Evolutionary conservation across 2,888 invertebrate genomes (phyloP), one percentile per base, ranked within the genome.

Genomic region (Amiota mariae): DNA sequence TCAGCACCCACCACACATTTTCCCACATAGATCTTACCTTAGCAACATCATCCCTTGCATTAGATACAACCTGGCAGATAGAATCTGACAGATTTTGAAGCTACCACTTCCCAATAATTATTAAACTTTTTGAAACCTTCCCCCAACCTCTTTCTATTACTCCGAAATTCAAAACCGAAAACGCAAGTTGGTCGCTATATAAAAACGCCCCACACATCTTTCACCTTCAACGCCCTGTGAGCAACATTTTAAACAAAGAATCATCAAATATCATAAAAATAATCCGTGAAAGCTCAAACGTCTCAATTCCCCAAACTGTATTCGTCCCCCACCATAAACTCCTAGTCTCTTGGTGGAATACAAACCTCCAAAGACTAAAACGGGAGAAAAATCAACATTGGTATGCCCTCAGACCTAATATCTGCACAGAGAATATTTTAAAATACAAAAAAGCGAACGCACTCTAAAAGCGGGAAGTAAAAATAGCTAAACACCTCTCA

Each of bases 271-370:
- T 72, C 36, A 63, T 72, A 15, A 72, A 72, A 10, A 54, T 72
- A 8, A 63, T 72, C 9, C 54, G 61, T 3, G 15, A 49, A 51
- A 51, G 20, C 15, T 48, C 63, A 13, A 48, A 72, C 64, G n/a
- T 48, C n/a, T 49, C 49, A 10, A 72, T 72, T 24, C 71, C 71
- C 1, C 63, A 72, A 72, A 18, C 51, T 8, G 18, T 48, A 9
- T 13, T 9, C 11, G 24, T 24, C 24, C 24, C 24, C 24, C 24
- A 24, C 24, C 24, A 10, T 11, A 61, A 47, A 12, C 20, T 10
- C 20, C 49, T 13, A 15, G 63, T 72, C 24, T 51, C 64, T 51
- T 72, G 71, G 71, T 72, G 63, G 71, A 72, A 72, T n/a, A 13
- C 10, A 11, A n/a, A 64, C 4, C 36, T 72, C 8, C 20, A 63